phyloP scores from a whole-genome alignment of 2,113 vertebrate species.

The Callaeas wilsoni region DNA sequence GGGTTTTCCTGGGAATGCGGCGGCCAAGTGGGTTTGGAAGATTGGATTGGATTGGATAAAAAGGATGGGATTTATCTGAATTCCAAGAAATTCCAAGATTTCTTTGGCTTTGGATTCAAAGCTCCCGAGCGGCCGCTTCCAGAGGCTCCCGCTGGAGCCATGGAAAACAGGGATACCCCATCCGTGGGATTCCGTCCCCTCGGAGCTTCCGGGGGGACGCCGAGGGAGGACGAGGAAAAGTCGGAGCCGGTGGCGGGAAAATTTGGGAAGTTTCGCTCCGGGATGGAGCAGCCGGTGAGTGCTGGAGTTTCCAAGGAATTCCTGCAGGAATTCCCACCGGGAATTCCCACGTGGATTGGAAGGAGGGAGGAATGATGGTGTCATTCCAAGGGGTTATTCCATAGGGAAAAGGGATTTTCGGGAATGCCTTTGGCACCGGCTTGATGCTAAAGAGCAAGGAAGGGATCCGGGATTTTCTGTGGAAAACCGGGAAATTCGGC shows the following conservation, averaged over 20 bases:
- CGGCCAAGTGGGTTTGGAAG: too few species aligned
- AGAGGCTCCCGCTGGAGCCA: neutral
- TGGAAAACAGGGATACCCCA: neutral
- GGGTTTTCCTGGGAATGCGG: neutral
- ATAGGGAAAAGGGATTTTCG: neutral
- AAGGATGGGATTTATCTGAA: too few species aligned
- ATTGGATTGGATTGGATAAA: too few species aligned
- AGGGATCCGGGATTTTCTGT: rapidly evolving
- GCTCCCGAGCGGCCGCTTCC: neutral
- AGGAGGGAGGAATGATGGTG: neutral
- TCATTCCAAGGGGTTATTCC: neutral
- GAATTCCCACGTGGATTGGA: neutral
- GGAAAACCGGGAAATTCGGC: neutral
- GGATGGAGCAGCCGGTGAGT: neutral
- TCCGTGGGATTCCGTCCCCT: neutral
- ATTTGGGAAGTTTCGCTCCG: neutral
- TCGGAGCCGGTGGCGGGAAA: neutral
- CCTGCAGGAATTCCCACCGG: neutral
- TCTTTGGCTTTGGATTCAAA: neutral
- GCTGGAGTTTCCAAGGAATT: neutral
- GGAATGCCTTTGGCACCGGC: neutral
- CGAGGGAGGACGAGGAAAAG: neutral
- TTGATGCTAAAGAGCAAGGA: rapidly evolving
- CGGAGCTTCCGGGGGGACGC: rapidly evolving
- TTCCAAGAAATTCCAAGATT: too few species aligned